Evolutionary conservation across 2,797 vertebrate species (phyloP).

Genomic region (Denticeps clupeoides): DNA sequence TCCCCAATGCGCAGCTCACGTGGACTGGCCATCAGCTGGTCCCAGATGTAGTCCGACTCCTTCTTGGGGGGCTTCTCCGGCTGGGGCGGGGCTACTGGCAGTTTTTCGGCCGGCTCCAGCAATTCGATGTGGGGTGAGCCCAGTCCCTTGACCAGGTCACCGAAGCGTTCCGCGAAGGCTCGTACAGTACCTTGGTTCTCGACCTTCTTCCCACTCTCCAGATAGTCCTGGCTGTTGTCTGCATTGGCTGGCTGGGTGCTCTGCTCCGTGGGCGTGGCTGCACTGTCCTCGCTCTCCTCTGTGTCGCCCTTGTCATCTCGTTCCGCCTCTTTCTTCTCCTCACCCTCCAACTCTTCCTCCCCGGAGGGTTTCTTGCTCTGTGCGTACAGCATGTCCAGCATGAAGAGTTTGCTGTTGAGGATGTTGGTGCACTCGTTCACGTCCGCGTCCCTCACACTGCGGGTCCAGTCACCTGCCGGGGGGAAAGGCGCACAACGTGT

Average conservation of each 20-base stretch:
- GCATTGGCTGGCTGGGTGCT: conserved; percentile 45
- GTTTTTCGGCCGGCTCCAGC: conserved; percentile 42
- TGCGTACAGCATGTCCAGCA: conserved; percentile 95
- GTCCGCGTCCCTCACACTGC: conserved; percentile 63
- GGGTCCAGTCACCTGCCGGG: conserved; percentile 55
- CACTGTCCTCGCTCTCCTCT: conserved; percentile 47
- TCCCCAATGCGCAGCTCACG: conserved; percentile 88
- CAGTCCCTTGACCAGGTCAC: conserved; percentile 69
- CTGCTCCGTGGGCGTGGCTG: conserved; percentile 55
- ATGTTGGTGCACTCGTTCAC: conserved; percentile 81
- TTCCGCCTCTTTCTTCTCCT: conserved; percentile 51
- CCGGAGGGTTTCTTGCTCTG: conserved; percentile 75
- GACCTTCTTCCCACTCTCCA: conserved; percentile 49
- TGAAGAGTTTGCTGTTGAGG: conserved; percentile 85
- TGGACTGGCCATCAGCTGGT: conserved; percentile 87
- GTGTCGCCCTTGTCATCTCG: conserved; percentile 46
- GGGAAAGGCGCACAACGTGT: not conserved
- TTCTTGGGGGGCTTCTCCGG: conserved; percentile 64
- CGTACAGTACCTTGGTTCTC: conserved; percentile 65
- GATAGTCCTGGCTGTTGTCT: not conserved
- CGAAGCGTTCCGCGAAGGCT: conserved; percentile 78
- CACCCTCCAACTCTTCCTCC: conserved; percentile 66
- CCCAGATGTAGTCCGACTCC: conserved; percentile 93
- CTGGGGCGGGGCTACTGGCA: conserved; percentile 12
- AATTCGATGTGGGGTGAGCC: conserved; percentile 42